Evolutionary conservation across 2,888 invertebrate species (phyloP).

Genomic region (Melinaea menophilus): DNA sequence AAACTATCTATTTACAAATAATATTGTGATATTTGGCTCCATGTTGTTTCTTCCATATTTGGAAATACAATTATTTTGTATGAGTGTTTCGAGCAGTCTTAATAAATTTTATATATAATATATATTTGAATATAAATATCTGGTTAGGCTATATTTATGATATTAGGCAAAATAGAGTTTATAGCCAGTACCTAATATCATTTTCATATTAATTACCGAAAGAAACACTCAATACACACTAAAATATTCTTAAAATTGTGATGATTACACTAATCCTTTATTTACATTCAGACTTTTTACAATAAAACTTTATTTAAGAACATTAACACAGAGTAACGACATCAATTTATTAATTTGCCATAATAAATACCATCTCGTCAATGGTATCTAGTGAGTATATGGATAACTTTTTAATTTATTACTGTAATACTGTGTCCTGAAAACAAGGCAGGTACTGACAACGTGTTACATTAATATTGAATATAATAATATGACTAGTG

Average conservation of each 20-base stretch:
- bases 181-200: neutral
- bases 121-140: slow-evolving; percentile 11
- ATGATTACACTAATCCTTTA: slow-evolving; percentile 51
- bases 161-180: slow-evolving; percentile 1
- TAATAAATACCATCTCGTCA: slow-evolving; percentile 18
- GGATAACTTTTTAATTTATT: slow-evolving; percentile 21
- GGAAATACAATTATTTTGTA: slow-evolving; percentile 41
- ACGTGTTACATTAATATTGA: slow-evolving; percentile 54
- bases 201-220: slow-evolving; percentile 2
- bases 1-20: slow-evolving; percentile 44
- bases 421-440: slow-evolving; percentile 49
- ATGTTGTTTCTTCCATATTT: slow-evolving; percentile 46
- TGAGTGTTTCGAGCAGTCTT: slow-evolving; percentile 37
- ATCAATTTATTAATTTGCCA: slow-evolving; percentile 19
- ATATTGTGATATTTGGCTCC: slow-evolving; percentile 71
- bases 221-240: slow-evolving; percentile 33
- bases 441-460: slow-evolving; percentile 75
- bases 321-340: slow-evolving; percentile 27
- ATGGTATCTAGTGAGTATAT: slow-evolving; percentile 16
- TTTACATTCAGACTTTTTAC: slow-evolving; percentile 71
- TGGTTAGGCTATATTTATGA: slow-evolving; percentile 4
- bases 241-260: slow-evolving; percentile 45
- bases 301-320: slow-evolving; percentile 39
- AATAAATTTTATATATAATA: neutral
- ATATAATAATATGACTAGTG: slow-evolving; percentile 70